These are phyloP conservation scores for Ptychadena robeensis DNA, from an alignment of 2,797 vertebrate genomes.

Conservation along the genomic window DNA sequence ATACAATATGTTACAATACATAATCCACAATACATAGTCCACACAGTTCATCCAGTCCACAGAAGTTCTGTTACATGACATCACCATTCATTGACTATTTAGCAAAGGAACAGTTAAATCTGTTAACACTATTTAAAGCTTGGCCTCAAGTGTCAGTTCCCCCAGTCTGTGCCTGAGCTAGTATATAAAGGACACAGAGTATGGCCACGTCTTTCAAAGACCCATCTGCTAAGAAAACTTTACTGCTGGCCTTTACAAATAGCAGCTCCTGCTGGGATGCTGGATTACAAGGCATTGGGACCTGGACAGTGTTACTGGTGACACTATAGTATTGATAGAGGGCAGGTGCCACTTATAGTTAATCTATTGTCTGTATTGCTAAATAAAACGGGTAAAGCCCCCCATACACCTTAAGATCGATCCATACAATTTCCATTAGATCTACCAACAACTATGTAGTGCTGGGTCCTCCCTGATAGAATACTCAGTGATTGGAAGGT, in stretches of 20 bases:
- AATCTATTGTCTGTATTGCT: not conserved
- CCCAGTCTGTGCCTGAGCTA: constrained; percentile 13
- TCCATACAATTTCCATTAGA: too few species aligned
- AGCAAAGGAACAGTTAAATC: constrained; percentile 23
- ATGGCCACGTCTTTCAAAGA: constrained; percentile 20
- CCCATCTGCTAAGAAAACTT: constrained; percentile 34
- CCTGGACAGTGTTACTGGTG: constrained; percentile 2
- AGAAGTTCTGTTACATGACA: not conserved
- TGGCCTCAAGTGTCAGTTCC: constrained; percentile 29
- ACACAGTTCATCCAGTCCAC: not conserved
- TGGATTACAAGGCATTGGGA: constrained; percentile 20
- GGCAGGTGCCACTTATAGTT: constrained; percentile 20
- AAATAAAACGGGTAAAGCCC: not conserved
- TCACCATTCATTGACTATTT: constrained; percentile 15
- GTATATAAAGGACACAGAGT: constrained; percentile 42
- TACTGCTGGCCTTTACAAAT: not conserved
- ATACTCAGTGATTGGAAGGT: too few species aligned
- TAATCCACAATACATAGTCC: not conserved
- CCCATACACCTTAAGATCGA: too few species aligned
- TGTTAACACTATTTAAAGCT: constrained; percentile 53
- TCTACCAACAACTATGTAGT: too few species aligned
- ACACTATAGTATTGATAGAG: not conserved
- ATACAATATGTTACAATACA: not conserved
- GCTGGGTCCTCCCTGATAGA: too few species aligned
- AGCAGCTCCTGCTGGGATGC: constrained; percentile 26